These are phyloP conservation scores for Melieria crassipennis DNA, from an alignment of 2,888 invertebrate species.

Conservation along the genomic window DNA sequence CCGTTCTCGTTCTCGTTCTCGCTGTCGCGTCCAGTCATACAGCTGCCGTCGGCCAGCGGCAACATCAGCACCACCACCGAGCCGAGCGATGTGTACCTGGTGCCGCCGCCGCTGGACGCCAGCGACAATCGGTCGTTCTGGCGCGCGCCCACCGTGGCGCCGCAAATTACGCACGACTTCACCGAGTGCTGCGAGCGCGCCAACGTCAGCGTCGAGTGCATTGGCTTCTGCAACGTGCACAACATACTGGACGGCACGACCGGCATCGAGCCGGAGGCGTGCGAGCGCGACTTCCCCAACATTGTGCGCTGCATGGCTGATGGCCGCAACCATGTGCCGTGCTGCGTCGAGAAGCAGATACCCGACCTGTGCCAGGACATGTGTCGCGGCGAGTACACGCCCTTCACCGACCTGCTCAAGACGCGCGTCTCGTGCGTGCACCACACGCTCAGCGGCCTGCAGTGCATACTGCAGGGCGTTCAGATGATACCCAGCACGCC, in stretches of 20 bases:
- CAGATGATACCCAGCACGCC: slow-evolving; percentile 77
- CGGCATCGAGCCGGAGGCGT: slow-evolving; percentile 82
- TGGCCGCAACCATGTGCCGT: slow-evolving; percentile 86
- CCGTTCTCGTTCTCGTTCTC: slow-evolving; percentile 1
- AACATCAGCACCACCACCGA: slow-evolving; percentile 44
- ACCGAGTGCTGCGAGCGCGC: slow-evolving; percentile 79
- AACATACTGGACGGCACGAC: slow-evolving; percentile 79
- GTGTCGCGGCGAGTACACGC: slow-evolving; percentile 85
- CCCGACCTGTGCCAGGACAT: slow-evolving; percentile 88
- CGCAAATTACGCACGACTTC: slow-evolving; percentile 76
- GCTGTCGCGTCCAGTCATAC: slow-evolving; percentile 49
- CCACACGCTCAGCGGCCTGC: slow-evolving; percentile 82
- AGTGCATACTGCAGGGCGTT: slow-evolving; percentile 85
- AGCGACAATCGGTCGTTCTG: slow-evolving; percentile 60
- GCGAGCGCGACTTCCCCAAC: slow-evolving; percentile 81
- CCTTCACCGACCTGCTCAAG: slow-evolving; percentile 83
- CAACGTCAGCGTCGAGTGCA: slow-evolving; percentile 77
- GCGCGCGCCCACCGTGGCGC: slow-evolving; percentile 50
- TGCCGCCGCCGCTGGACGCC: slow-evolving; percentile 57
- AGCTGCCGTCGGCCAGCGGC: slow-evolving; percentile 39
- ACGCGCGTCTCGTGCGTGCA: slow-evolving; percentile 86
- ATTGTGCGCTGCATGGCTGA: slow-evolving; percentile 84
- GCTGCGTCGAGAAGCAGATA: slow-evolving; percentile 82
- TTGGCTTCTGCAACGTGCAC: slow-evolving; percentile 84
- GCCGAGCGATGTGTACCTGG: slow-evolving; percentile 56